Evolutionary conservation across 2,888 invertebrate genomes (phyloP).

Genomic region (Globia sparganii): DNA sequence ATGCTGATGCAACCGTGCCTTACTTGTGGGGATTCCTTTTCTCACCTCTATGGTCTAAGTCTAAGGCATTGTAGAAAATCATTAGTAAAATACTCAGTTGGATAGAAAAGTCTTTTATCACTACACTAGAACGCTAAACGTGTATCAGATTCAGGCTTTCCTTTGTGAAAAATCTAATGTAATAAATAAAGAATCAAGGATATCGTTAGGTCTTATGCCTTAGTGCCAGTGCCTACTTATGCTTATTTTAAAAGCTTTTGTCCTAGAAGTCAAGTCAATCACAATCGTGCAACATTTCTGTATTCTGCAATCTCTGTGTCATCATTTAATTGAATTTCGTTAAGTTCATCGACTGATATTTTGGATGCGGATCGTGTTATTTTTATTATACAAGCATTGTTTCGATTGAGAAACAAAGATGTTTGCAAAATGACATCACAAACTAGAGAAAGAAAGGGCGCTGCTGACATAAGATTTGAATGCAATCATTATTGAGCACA

Average conservation of each 20-base stretch:
- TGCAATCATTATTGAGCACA: slow-evolving; percentile 30
- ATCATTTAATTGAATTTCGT: slow-evolving; percentile 39
- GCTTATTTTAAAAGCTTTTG: background rate
- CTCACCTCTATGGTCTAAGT: background rate
- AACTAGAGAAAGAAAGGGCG: slow-evolving; percentile 47
- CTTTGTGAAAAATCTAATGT: slow-evolving; percentile 6
- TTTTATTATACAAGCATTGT: slow-evolving; percentile 61
- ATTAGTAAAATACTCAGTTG: background rate
- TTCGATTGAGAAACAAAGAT: slow-evolving; percentile 61
- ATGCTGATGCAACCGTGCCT: background rate
- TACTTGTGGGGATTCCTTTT: background rate
- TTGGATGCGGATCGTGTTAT: slow-evolving; percentile 45
- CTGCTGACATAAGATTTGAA: slow-evolving; percentile 35
- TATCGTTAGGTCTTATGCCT: background rate
- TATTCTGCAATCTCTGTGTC: slow-evolving; percentile 45
- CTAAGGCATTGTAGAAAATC: background rate
- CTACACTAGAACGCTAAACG: background rate
- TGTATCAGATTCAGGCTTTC: background rate
- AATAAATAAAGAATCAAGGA: slow-evolving; percentile 11
- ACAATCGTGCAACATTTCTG: slow-evolving; percentile 30
- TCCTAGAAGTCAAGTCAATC: background rate
- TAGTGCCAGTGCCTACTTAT: background rate
- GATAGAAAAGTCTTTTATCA: background rate
- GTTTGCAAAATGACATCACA: slow-evolving; percentile 55
- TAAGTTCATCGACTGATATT: slow-evolving; percentile 52